These are phyloP conservation scores for Heliconius nattereri DNA, from an alignment of 1,140 invertebrate genomes.

Conservation along the genomic window DNA sequence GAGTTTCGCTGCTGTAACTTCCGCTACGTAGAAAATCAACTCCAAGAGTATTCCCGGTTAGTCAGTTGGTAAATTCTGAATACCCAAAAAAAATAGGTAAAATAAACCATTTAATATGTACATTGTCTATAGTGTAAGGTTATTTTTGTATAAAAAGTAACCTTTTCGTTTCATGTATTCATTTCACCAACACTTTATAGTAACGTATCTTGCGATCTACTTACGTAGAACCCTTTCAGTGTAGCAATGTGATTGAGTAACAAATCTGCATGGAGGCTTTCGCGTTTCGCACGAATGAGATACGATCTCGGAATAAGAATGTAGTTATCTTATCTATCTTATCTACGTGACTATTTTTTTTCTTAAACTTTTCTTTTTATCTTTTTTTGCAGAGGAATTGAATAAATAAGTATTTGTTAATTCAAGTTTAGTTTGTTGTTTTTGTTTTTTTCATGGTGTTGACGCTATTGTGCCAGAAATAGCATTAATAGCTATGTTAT, in stretches of 20 bases:
- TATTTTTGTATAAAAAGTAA: neutral
- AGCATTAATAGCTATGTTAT: too few species aligned
- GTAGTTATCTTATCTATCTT: neutral
- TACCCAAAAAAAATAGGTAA: neutral
- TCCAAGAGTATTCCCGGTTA: too few species aligned
- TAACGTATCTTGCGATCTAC: neutral
- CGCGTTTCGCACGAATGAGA: neutral
- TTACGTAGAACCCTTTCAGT: constrained; percentile 2
- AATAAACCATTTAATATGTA: neutral
- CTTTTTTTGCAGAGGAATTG: neutral
- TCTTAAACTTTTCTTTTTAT: neutral
- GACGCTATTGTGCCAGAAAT: too few species aligned
- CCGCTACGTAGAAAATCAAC: too few species aligned
- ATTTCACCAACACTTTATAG: neutral
- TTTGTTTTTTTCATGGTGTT: too few species aligned
- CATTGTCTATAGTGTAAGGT: neutral
- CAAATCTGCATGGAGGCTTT: constrained; percentile 6
- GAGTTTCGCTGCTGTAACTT: too few species aligned
- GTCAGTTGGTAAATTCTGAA: too few species aligned
- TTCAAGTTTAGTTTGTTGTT: too few species aligned
- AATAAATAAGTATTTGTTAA: neutral
- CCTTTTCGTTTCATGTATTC: neutral
- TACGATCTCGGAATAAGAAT: neutral
- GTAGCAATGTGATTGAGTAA: constrained; percentile 5
- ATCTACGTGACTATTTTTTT: neutral